phyloP scores from a whole-genome alignment of 2,888 invertebrate genomes.

The Meiosimyza platycephala region DNA sequence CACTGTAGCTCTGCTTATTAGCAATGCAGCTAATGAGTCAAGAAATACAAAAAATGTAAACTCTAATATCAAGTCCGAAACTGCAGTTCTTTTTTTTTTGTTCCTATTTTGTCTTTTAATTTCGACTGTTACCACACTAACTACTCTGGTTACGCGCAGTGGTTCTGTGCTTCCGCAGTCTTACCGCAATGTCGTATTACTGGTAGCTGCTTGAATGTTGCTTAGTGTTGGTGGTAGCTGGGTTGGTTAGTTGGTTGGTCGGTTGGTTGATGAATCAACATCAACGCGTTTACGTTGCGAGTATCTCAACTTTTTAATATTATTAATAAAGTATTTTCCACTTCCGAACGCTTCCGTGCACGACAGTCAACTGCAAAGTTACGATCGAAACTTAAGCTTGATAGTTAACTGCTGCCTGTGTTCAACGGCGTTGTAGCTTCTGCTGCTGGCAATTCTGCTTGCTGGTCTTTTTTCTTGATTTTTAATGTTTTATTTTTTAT shows the following conservation, averaged over 20 bases:
- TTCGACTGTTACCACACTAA: too few relatives aligned
- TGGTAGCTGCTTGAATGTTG: too few relatives aligned
- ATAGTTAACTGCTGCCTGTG: slow-evolving; percentile 66
- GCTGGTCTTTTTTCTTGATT: slow-evolving; percentile 35
- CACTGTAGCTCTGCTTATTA: too few relatives aligned
- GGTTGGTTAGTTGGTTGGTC: slow-evolving; percentile 26
- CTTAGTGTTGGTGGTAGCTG: slow-evolving; percentile 23
- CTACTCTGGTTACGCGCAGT: too few relatives aligned
- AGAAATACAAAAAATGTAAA: too few relatives aligned
- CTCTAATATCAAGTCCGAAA: not conserved
- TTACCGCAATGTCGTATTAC: too few relatives aligned
- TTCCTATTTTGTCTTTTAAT: not conserved
- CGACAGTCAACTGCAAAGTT: slow-evolving; percentile 68
- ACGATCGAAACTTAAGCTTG: slow-evolving; percentile 68
- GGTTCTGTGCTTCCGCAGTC: too few relatives aligned
- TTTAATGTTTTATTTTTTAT: not conserved
- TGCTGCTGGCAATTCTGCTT: slow-evolving; percentile 48
- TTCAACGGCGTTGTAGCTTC: slow-evolving; percentile 60
- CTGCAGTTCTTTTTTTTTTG: not conserved
- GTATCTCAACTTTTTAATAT: slow-evolving; percentile 56
- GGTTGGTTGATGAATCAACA: slow-evolving; percentile 34
- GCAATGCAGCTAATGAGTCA: too few relatives aligned
- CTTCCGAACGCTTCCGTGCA: slow-evolving; percentile 69
- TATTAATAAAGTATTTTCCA: slow-evolving; percentile 68
- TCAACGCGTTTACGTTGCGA: slow-evolving; percentile 23